Evolutionary conservation across 2,113 vertebrate species (phyloP), one percentile per base, ranked within the genome.

Genomic region (Tenrec ecaudatus): DNA sequence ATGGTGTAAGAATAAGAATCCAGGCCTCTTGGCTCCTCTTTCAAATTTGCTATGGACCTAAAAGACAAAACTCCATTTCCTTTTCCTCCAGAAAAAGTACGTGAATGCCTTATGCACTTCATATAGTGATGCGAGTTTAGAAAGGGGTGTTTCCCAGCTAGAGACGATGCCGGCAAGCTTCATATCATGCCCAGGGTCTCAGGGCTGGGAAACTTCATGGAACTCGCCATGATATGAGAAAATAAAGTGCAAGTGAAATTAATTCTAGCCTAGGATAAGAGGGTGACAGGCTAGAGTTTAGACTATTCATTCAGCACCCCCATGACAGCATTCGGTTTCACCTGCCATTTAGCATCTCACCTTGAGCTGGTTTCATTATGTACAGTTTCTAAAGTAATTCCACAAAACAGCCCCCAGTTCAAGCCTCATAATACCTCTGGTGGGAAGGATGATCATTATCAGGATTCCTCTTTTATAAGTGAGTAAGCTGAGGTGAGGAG

Each of bases 261-360:
- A 87, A 8, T 78, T 29, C 79, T 91, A 89, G 93, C 43, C 75
- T 90, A 53, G n/a, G 29, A 73, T 86, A 60, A 93, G 47, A 92
- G 82, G 22, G 71, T 92, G 64, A 64, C 57, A 75, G 82, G 62
- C n/a, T 38, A 31, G 71, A 82, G 22, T 20, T 96, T 91, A 91
- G 84, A 82, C 89, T 94, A 93, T 93, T 93, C 73, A 85, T 27
- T 68, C 31, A 92, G 20, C 78, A n/a, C n/a, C n/a, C n/a, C 47
- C n/a, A 81, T 92, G 64, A 83, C 68, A 90, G 58, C 25, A 71
- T 90, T 33, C 9, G 83, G 81, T 92, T 95, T 86, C 71, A 94
- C 93, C 78, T 92, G 53, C 57, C 92, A 25, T 73, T 93, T 40
- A 73, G 19, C 91, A 92, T 80, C 86, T 79, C 82, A 91, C 76